phyloP scores from a whole-genome alignment of 2,113 vertebrate genomes.

The Thunnus thynnus region DNA sequence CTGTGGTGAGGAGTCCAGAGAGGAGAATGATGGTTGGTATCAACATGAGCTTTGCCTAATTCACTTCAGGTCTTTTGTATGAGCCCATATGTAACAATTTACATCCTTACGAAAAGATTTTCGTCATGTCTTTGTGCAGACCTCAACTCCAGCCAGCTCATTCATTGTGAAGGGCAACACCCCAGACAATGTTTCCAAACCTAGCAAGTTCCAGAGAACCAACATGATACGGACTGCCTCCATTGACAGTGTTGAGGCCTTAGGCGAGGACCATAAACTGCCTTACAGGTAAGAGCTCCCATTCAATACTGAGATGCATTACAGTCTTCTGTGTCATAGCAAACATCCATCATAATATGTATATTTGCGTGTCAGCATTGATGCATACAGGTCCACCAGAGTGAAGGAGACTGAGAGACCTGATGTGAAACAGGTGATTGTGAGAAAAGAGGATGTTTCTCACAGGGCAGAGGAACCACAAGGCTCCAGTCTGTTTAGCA shows the following conservation, averaged over 20 bases:
- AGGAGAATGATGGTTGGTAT: conserved; percentile 80
- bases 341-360: neutral
- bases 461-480: conserved; percentile 83
- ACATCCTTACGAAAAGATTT: neutral
- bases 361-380: conserved; percentile 82
- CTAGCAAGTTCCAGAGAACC: conserved; percentile 87
- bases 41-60: neutral
- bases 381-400: conserved; percentile 94
- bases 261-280: conserved; percentile 87
- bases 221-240: conserved; percentile 82
- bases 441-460: conserved; percentile 91
- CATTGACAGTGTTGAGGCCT: conserved; percentile 82
- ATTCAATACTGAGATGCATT: neutral
- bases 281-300: conserved; percentile 89
- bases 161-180: conserved; percentile 80
- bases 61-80: too few species aligned
- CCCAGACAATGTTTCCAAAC: conserved; percentile 78
- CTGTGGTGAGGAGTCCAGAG: conserved; percentile 87
- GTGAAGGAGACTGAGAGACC: conserved; percentile 91
- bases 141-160: conserved; percentile 86
- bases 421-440: conserved; percentile 90
- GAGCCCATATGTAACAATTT: neutral
- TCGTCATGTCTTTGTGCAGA: conserved; percentile 62
- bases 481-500: conserved; percentile 82
- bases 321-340: neutral